Evolutionary conservation across 1,140 invertebrate species (phyloP), one percentile per base, ranked within the genome.

Genomic region (Liolophura sinensis): DNA sequence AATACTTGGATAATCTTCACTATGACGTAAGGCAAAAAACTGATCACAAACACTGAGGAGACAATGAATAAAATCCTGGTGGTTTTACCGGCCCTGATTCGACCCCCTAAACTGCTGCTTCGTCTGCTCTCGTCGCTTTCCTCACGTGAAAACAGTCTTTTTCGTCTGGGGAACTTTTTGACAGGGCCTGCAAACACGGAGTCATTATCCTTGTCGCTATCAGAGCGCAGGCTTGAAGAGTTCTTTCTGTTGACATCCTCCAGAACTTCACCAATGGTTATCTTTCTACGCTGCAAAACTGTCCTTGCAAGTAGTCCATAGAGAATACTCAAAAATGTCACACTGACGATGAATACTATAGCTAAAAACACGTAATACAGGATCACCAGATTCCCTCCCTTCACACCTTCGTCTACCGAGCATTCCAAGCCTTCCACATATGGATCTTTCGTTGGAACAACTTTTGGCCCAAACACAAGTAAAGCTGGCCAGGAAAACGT

Each of bases 51-150:
- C 12, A 69, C 72, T 0, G 78, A 69, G 18, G 78, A 75, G 27
- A 79, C 76, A 22, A 74, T 70, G 55, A 79, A 74, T 14, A 79
- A 58, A 15, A 79, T 70, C 3, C 76, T 57, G 12, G 74, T 77
- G 14, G 76, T 76, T 40, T 71, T 68, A 31, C 68, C 74, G 16
- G 74, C 71, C 9, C 31, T 40, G 9, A 40, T 40, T 46, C 71
- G 68, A 40, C 31, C 31, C 31, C 31, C 31, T 9, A 40, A 40
- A 9, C 31, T 40, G 9, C 31, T 40, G 31, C 31, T 40, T 40
- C 31, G 31, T 40, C 31, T 40, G 31, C 31, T 40, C 31, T 40
- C 31, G 9, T 40, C 31, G 9, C 31, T 40, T 40, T 9, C 9
- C 9, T 40, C 31, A 9, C 31, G 9, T 3, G 31, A 40, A 40